phyloP scores from a whole-genome alignment of 2,113 vertebrate species.

The Istiophorus platypterus region DNA sequence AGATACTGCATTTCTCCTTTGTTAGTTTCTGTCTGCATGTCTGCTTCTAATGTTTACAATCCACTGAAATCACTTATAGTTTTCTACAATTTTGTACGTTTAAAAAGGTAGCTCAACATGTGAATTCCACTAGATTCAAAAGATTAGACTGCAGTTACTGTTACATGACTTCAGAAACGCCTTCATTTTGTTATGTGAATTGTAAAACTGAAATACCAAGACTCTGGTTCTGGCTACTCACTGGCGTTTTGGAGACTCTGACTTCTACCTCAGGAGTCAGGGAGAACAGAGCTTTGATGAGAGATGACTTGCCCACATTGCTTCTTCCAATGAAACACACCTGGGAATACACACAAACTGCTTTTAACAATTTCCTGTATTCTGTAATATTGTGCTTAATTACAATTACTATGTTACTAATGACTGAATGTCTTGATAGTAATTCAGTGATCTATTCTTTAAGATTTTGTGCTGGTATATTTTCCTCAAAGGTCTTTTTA shows the following conservation, averaged over 20 bases:
- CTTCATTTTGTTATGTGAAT: too few relatives aligned
- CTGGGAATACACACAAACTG: slow-evolving; percentile 74
- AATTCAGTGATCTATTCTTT: neutral
- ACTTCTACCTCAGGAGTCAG: slow-evolving; percentile 93
- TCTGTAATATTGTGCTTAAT: neutral
- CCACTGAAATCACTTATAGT: too few relatives aligned
- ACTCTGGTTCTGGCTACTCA: slow-evolving; percentile 73
- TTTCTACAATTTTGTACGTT: too few relatives aligned
- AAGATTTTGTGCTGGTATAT: neutral
- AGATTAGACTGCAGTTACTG: too few relatives aligned
- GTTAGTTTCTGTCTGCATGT: too few relatives aligned
- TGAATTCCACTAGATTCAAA: too few relatives aligned
- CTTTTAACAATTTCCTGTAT: neutral
- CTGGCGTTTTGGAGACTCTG: slow-evolving; percentile 93
- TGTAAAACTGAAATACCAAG: too few relatives aligned
- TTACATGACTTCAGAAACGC: too few relatives aligned
- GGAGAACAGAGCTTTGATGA: slow-evolving; percentile 93
- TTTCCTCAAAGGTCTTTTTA: neutral
- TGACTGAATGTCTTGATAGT: too few relatives aligned
- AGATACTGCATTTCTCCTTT: too few relatives aligned
- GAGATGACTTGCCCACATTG: slow-evolving; percentile 96
- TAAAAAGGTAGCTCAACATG: too few relatives aligned
- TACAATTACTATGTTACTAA: neutral
- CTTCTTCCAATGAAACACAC: slow-evolving; percentile 97
- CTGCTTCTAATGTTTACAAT: too few relatives aligned